These are phyloP conservation scores for Plestiodon gilberti DNA, from an alignment of 2,113 vertebrate genomes.

Conservation along the genomic window DNA sequence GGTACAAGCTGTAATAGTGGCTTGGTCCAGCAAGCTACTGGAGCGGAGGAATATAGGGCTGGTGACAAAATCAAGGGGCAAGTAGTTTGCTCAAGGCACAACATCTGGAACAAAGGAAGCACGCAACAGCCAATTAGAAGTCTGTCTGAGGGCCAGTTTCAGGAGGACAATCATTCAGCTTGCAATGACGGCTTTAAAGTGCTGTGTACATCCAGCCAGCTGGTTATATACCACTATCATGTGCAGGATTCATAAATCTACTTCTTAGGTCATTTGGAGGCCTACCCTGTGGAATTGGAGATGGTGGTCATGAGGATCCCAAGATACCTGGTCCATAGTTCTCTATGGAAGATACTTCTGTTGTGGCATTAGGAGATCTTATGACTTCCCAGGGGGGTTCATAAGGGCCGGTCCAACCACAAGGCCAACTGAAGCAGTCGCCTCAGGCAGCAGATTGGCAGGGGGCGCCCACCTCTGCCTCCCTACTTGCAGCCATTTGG, in stretches of 20 bases:
- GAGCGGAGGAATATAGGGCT: not conserved
- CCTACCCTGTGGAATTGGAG: not conserved
- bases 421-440: too few species aligned
- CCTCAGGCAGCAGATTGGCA: too few species aligned
- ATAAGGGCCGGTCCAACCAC: not conserved
- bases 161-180: not conserved
- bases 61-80: not conserved
- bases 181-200: not conserved
- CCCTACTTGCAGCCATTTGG: too few species aligned
- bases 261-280: not conserved
- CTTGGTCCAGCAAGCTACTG: not conserved
- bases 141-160: not conserved
- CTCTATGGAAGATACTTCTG: not conserved
- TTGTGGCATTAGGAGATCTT: too few species aligned
- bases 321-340: not conserved
- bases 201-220: too few species aligned
- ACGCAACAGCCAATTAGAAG: not conserved
- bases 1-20: constrained; percentile 13
- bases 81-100: not conserved
- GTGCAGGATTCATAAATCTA: not conserved
- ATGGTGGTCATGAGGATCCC: not conserved
- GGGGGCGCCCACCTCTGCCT: too few species aligned
- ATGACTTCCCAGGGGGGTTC: not conserved
- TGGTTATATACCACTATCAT: too few species aligned
- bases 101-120: not conserved